Evolutionary conservation across 2,113 vertebrate species (phyloP).

Genomic region (Eolophus roseicapilla): DNA sequence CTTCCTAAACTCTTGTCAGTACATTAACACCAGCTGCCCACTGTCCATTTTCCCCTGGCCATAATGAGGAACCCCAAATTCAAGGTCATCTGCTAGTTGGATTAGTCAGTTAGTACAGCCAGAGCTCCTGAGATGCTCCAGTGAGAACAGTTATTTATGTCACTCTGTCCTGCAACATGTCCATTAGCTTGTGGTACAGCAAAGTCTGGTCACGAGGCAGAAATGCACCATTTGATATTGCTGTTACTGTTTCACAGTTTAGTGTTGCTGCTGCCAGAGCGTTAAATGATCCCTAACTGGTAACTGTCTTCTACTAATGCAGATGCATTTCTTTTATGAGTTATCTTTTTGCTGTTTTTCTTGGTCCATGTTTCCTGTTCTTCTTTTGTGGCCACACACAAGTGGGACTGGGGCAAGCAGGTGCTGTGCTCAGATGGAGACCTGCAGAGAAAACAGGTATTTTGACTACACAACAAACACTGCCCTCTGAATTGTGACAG

Average conservation of each 20-base stretch:
- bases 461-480: background rate
- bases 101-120: background rate
- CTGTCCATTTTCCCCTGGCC: background rate
- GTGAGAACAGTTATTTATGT: background rate
- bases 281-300: background rate
- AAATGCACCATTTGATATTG: background rate
- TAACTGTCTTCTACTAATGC: background rate
- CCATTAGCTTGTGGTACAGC: background rate
- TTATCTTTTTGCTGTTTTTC: background rate
- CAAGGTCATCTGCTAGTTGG: background rate
- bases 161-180: background rate
- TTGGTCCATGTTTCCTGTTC: background rate
- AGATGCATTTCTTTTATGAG: slow-evolving; percentile 39
- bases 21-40: background rate
- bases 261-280: background rate
- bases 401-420: background rate
- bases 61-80: background rate
- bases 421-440: background rate
- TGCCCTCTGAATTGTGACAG: background rate
- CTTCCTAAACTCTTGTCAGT: background rate
- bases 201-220: background rate
- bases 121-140: background rate
- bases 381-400: background rate
- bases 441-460: background rate
- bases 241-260: background rate